phyloP scores from a whole-genome alignment of 2,797 vertebrate genomes.

The Cuculus canorus region DNA sequence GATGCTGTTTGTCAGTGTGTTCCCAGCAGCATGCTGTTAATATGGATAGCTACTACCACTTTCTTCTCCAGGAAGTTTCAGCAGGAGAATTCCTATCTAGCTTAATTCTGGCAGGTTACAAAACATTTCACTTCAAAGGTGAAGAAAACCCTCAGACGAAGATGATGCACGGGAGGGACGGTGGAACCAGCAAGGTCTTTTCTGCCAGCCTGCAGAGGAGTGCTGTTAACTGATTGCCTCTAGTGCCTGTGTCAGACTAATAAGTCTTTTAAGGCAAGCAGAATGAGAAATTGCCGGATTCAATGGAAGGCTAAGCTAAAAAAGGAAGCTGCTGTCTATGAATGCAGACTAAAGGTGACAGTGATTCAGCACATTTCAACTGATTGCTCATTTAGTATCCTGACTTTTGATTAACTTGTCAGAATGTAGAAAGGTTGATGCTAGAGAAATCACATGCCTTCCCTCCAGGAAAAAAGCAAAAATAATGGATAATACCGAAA shows the following conservation, averaged over 20 bases:
- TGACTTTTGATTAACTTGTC: constrained; percentile 64
- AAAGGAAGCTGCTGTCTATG: constrained; percentile 42
- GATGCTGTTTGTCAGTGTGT: background rate
- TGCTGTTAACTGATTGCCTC: background rate
- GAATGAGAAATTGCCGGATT: constrained; percentile 45
- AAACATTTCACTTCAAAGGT: background rate
- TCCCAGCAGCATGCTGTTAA: background rate
- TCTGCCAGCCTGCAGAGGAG: background rate
- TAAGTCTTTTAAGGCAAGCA: constrained; percentile 33
- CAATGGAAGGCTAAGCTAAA: constrained; percentile 37
- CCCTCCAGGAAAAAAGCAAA: background rate
- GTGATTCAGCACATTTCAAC: constrained; percentile 65
- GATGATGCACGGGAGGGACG: background rate
- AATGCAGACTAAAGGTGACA: constrained; percentile 66
- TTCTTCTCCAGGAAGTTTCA: background rate
- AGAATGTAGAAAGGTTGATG: constrained; percentile 15
- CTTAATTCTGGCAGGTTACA: background rate
- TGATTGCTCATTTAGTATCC: constrained; percentile 53
- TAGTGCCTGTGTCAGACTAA: background rate
- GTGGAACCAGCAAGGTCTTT: background rate
- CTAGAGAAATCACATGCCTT: background rate
- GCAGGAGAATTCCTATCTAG: background rate
- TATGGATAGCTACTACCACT: background rate
- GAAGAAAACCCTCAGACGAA: background rate
- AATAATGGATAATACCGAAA: background rate